Evolutionary conservation across 2,113 vertebrate species (phyloP).

Genomic region (Neogale vison): DNA sequence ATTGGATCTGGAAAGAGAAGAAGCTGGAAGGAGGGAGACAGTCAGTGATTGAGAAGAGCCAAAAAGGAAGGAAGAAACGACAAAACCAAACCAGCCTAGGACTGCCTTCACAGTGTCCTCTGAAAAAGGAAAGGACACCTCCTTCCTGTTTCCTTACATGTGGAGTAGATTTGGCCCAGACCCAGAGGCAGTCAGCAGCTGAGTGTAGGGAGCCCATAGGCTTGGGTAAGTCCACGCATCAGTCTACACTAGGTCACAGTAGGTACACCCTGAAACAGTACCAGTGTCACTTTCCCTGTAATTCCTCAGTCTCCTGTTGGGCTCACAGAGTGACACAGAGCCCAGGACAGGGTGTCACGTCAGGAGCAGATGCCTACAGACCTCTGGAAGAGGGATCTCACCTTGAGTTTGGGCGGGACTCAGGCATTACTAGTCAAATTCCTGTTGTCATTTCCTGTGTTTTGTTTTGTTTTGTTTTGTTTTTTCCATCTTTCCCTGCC

Average conservation of each 20-base stretch:
- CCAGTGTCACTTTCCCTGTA: not conserved
- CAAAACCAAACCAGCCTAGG: not conserved
- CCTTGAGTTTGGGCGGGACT: not conserved
- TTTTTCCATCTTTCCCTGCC: not conserved
- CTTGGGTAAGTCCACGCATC: not conserved
- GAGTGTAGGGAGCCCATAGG: no score
- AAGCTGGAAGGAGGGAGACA: not conserved
- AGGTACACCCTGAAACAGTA: not conserved
- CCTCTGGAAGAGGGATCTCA: not conserved
- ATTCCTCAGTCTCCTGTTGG: not conserved
- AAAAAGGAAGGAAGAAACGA: not conserved
- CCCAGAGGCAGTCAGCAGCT: not conserved
- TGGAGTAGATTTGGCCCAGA: not conserved
- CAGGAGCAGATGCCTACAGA: not conserved
- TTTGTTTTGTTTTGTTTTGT: no score
- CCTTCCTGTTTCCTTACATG: not conserved
- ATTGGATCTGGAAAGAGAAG: not conserved
- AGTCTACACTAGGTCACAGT: not conserved
- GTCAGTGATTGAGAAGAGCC: not conserved
- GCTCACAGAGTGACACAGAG: not conserved
- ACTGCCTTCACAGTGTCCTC: not conserved
- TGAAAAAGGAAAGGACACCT: not conserved
- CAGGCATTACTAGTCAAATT: not conserved
- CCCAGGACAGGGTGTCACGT: not conserved
- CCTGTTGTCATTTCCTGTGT: not conserved